Base-by-base conservation (phyloP, 2,888 invertebrate species). In the Taenaris catops region DNA sequence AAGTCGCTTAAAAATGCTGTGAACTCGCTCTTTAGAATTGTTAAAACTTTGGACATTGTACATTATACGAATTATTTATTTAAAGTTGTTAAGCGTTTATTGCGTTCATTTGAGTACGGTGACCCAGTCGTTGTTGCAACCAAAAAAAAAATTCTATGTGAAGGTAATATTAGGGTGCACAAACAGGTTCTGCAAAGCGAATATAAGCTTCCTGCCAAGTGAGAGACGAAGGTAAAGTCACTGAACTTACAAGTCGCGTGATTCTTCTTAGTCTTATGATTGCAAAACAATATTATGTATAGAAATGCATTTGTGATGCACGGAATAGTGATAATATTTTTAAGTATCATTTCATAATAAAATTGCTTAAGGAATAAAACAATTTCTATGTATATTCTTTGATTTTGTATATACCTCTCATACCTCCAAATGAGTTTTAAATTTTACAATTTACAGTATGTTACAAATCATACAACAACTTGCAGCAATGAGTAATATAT, bases 131-230 rank as follows among this genome's bases (percentile, higher is more conserved):
- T 41, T 35, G 34, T 34, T 49, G 41, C 39, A 44, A 46, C 49
- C 46, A 48, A 55, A 51, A 53, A n/a, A n/a, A n/a, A 44, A 46
- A 25, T 25, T 40, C 45, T 47, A 45, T 41, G 41, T 60, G 65
- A 54, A 50, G 49, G 54, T 59, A 63, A 66, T 70, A 78, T 76
- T 70, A 68, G 78, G 79, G 72, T 67, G 66, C 68, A 64, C 58
- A 74, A 81, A 84, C 84, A 74, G 83, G 84, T 84, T 81, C 67
- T 66, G 55, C 55, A 60, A 67, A 65, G 72, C 70, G 75, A 73
- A 69, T 68, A 72, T 70, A 73, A 69, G 34, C 72, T 75, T 76
- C 79, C 79, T 76, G 75, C 75, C 66, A 64, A 70, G 71, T 70
- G 68, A 65, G 65, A 67, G 73, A 76, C 75, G 70, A 81, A 72